Base-by-base conservation (phyloP, 2,113 vertebrate genomes). In the Pao palembangensis region DNA sequence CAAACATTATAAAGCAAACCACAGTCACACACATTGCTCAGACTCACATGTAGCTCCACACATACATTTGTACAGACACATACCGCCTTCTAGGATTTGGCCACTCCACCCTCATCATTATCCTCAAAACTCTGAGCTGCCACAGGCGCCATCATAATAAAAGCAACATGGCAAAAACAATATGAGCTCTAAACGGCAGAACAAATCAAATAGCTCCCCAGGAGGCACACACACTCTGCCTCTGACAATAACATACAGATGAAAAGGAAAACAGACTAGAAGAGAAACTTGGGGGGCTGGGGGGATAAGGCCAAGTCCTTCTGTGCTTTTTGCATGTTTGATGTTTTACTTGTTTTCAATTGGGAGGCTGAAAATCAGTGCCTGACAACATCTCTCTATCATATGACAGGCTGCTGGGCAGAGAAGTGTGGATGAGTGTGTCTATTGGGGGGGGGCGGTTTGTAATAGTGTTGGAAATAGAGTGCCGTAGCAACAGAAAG, bases 341-440 rank as follows among this genome's bases (percentile, higher is more conserved):
- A 76, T 76, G 68, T 85, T 79, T 75, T 75, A 73, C 73, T 85
- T 81, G 80, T 79, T 84, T 81, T 82, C 76, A 84, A 69, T 67
- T 80, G 58, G 67, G 71, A 71, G 79, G 65, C 73, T 79, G 71
- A 75, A 86, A 82, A 89, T 85, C 81, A 79, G 65, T 73, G 61
- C 58, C 64, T 71, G 77, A 81, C 77, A 82, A 73, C 65, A 73
- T 73, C 71, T 79, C 79, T 88, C 86, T 85, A 82, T 84, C 83
- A 82, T 85, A 70, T 80, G 62, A 79, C 79, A 77, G 70, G 34
- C 67, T 77, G 57, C 71, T 67, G 56, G 52, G 58, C 59, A 43
- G 7, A n/a, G 48, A 13, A 19, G 44, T 46, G 34, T 57, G 67
- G 18, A 38, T 19, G 51, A 55, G 19, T 56, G 60, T 21, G 69